Evolutionary conservation across 2,113 vertebrate genomes (phyloP).

Genomic region (Tyrannus savana): DNA sequence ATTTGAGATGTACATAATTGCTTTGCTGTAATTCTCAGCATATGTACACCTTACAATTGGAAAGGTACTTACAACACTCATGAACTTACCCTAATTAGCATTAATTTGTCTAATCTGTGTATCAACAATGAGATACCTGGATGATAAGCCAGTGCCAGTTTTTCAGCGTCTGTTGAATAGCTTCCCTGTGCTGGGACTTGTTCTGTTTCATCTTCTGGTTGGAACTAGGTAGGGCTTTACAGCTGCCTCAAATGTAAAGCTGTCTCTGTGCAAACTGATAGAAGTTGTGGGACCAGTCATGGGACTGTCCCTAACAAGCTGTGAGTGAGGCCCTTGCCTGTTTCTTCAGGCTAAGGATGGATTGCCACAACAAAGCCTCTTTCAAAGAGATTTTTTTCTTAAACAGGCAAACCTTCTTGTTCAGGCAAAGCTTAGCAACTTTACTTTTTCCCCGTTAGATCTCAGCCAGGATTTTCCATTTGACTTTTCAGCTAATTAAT

Average conservation of each 20-base stretch:
- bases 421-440: neutral
- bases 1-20: neutral
- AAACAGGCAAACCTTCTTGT: neutral
- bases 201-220: neutral
- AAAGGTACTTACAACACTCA: neutral
- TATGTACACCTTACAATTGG: neutral
- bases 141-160: neutral
- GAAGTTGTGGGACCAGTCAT: neutral
- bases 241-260: neutral
- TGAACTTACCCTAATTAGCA: neutral
- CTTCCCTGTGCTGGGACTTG: neutral
- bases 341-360: neutral
- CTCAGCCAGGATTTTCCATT: neutral
- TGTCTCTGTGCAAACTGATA: neutral
- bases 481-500: neutral
- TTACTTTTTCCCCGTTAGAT: neutral
- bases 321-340: neutral
- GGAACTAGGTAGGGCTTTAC: neutral
- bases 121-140: neutral
- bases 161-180: accelerated
- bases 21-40: neutral
- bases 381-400: neutral
- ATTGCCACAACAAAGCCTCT: neutral
- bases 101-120: neutral
- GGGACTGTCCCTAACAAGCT: neutral